Conservation (phyloP, 2,113 vertebrate species). For the Ptychochromis oligacanthus region DNA sequence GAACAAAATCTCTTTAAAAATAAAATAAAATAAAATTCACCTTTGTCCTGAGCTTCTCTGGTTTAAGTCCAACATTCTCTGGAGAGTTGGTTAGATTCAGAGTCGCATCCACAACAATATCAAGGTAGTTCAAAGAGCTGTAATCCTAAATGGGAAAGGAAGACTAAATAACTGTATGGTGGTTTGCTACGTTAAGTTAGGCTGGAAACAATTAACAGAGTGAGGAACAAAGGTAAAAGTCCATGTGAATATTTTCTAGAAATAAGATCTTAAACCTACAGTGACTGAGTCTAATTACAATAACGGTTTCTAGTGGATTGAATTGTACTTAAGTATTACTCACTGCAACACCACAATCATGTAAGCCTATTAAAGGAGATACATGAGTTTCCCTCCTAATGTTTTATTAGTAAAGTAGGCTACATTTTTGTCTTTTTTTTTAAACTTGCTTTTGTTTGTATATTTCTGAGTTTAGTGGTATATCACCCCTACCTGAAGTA, state of each 20-base stretch:
- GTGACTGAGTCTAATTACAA: background rate
- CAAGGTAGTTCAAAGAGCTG: slow-evolving; percentile 88
- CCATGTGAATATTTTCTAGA: background rate
- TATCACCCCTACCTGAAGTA: background rate
- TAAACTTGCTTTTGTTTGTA: background rate
- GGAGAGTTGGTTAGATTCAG: slow-evolving; percentile 82
- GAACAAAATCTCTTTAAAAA: background rate
- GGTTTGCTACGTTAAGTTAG: background rate
- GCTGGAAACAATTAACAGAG: background rate
- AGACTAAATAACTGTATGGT: background rate
- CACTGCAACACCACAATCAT: background rate
- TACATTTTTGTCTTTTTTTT: background rate
- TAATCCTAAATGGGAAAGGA: slow-evolving; percentile 82
- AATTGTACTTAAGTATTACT: background rate
- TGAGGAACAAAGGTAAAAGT: background rate
- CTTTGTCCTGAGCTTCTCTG: slow-evolving; percentile 76
- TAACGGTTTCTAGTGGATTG: background rate
- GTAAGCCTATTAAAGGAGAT: background rate
- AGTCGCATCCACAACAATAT: slow-evolving; percentile 84
- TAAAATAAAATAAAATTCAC: slow-evolving; percentile 60
- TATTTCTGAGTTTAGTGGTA: background rate
- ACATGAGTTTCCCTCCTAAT: background rate
- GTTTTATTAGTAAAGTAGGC: background rate
- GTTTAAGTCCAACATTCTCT: slow-evolving; percentile 86
- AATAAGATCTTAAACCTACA: background rate